Conservation (phyloP, 2,113 vertebrate species). For the Istiophorus platypterus region DNA sequence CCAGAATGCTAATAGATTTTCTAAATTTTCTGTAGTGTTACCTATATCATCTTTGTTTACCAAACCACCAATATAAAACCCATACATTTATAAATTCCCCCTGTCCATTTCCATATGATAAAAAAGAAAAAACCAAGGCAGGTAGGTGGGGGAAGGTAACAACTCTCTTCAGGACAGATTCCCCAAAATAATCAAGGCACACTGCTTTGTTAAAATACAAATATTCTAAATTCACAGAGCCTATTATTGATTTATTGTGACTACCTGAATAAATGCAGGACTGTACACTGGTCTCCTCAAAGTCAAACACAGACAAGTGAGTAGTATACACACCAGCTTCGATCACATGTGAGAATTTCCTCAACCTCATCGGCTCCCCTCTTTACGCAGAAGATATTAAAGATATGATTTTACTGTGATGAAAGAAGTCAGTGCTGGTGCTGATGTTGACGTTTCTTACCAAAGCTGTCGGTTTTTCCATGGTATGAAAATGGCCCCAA, state of each 20-base stretch:
- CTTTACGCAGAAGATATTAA: background rate
- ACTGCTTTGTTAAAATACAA: background rate
- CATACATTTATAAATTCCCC: conserved; percentile 5
- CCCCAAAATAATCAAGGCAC: background rate
- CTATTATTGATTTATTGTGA: conserved; percentile 11
- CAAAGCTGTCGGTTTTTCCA: too few relatives aligned
- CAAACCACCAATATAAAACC: background rate
- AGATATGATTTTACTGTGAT: too few relatives aligned
- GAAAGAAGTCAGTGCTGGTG: too few relatives aligned
- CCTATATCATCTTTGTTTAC: background rate
- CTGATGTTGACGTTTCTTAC: too few relatives aligned
- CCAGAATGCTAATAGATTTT: background rate
- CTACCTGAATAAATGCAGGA: conserved; percentile 10
- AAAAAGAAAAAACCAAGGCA: background rate
- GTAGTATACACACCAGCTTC: background rate
- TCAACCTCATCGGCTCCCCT: background rate
- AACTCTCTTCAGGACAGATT: background rate
- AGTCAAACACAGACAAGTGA: conserved; percentile 9
- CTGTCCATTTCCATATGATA: background rate
- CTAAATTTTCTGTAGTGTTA: background rate
- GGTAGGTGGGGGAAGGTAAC: background rate
- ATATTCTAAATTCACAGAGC: background rate
- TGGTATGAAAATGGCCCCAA: too few relatives aligned
- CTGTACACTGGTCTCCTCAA: background rate
- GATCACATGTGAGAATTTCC: background rate